Percentiles rank a stretch among this genome's conserved stretches.
Evolutionary conservation across 1,140 invertebrate genomes (phyloP).

Genomic region (Hyphantria cunea): DNA sequence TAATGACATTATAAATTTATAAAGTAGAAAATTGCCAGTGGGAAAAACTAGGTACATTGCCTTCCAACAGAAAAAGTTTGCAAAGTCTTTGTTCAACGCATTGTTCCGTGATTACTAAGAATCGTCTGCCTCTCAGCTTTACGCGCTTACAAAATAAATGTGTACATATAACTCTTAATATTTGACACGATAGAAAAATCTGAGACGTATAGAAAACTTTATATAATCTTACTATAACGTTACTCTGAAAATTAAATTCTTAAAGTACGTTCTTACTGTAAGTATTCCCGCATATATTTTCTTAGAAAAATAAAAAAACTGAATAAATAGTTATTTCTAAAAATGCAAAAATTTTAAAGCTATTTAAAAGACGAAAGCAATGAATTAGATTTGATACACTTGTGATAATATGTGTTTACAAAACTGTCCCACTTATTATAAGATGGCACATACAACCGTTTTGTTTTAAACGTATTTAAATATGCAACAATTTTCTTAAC

Average conservation of each 20-base stretch:
- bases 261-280: too few species aligned
- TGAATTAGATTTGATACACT: too few species aligned
- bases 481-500: neutral
- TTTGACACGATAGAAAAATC: neutral
- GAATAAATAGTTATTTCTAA: too few species aligned
- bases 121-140: constrained; percentile 5
- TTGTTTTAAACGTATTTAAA: neutral
- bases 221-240: too few species aligned
- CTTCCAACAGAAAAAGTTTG: constrained; percentile 18
- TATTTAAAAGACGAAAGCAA: too few species aligned
- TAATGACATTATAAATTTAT: constrained; percentile 18
- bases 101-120: constrained; percentile 24
- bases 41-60: constrained; percentile 19
- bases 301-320: too few species aligned
- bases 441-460: neutral
- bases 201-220: neutral
- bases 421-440: neutral
- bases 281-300: too few species aligned
- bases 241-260: too few species aligned
- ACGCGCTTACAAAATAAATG: constrained; percentile 3
- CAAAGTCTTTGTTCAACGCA: constrained; percentile 14
- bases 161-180: constrained; percentile 10
- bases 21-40: constrained; percentile 22
- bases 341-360: too few species aligned
- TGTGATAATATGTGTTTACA: neutral